These are phyloP conservation scores for Martes martes DNA, from an alignment of 2,113 vertebrate genomes.

Conservation along the genomic window DNA sequence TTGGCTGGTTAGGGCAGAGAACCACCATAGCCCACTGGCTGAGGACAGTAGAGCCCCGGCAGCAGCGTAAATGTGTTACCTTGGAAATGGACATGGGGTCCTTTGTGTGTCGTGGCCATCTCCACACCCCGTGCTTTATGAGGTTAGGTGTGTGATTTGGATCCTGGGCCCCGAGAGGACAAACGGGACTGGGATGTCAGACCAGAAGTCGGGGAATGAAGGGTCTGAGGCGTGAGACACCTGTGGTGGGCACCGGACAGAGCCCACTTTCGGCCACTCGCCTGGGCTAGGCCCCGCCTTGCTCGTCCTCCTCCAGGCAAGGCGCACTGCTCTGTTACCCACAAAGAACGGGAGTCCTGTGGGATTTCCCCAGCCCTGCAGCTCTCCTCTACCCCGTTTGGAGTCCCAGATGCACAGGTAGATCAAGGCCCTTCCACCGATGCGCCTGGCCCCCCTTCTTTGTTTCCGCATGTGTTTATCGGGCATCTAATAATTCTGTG, in stretches of 20 bases:
- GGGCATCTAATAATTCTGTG: not conserved
- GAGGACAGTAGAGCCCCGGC: not conserved
- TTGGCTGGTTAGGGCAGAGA: not conserved
- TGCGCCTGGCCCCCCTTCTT: not conserved
- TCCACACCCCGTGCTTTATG: not conserved
- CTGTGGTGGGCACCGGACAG: not conserved
- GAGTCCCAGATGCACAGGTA: not conserved
- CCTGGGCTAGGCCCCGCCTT: not conserved
- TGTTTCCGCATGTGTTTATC: not conserved
- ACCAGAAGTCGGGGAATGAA: not conserved
- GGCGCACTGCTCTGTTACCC: not conserved
- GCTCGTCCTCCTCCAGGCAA: fast-evolving
- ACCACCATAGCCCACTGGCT: no score
- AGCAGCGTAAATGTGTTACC: not conserved
- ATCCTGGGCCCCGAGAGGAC: not conserved
- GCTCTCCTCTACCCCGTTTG: not conserved
- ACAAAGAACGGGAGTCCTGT: not conserved
- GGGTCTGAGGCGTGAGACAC: not conserved
- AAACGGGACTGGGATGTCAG: not conserved
- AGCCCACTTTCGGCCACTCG: not conserved
- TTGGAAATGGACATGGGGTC: not conserved
- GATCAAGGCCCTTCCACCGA: not conserved
- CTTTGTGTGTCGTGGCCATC: not conserved
- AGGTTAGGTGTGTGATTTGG: not conserved
- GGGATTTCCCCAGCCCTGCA: not conserved